Evolutionary conservation across 2,113 vertebrate species (phyloP), one percentile per base, ranked within the genome.

Genomic region (Odocoileus virginianus): DNA sequence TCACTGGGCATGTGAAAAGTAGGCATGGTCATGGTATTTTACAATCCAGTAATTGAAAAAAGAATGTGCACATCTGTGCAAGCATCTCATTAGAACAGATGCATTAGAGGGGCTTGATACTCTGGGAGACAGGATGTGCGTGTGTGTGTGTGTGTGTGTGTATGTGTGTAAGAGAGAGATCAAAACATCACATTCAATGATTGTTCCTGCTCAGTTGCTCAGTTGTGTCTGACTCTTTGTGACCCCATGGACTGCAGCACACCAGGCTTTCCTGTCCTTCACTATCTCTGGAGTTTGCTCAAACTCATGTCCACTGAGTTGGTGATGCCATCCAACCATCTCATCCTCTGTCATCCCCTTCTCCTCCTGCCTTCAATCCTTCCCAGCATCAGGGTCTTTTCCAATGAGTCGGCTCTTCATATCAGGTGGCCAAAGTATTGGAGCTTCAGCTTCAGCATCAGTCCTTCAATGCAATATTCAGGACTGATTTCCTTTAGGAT

Each of bases 121-220:
- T 98, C 87, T 74, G 60, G 88, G 95, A 98, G 87, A 95, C n/a
- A 98, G n/a, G 10, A 78, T 94, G 97, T 97, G 92, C 96, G 89
- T 13, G 6, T 8, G 50, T 10, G 6, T 14, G 28, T 78, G 30
- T 8, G 5, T 52, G 43, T 87, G 50, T 64, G 47, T 47, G 83
- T 71, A n/a, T 92, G 55, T 58, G 55, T 89, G n/a, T 64, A 50
- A 23, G 54, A 23, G 19, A 8, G 55, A 23, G 64, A 71, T 28
- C 15, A 11, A 19, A 33, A 8, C 10, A 89, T 40, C 60, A 36
- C 3, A n/a, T n/a, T 87, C 58, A 79, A 28, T 74, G 71, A 74
- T 25, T 74, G 36, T 27, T 74, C 21, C 43, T 74, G 36, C 36
- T 74, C 71, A 74, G 36, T 43, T 14, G 11, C 36, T 74, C 71